phyloP scores from a whole-genome alignment of 2,797 vertebrate species.

The Phrynocephalus forsythii region DNA sequence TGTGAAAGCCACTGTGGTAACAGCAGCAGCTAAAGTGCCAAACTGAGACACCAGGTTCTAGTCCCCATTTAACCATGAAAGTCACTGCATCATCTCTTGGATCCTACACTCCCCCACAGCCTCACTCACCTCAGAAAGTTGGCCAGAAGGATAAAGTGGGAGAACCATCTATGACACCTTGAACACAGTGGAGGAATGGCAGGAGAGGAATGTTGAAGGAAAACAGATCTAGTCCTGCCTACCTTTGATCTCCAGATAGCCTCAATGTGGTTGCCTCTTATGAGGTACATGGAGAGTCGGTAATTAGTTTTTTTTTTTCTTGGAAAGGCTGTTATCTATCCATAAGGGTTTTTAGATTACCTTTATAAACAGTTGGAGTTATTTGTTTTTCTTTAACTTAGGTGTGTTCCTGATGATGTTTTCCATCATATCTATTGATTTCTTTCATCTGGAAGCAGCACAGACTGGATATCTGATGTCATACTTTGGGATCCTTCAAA shows the following conservation, averaged over 20 bases:
- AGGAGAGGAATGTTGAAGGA: not conserved
- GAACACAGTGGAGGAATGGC: not conserved
- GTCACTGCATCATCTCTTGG: not conserved
- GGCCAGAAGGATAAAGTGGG: not conserved
- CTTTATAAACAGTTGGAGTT: not conserved
- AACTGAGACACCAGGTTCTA: not conserved
- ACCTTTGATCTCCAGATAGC: not conserved
- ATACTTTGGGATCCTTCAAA: conserved; percentile 89
- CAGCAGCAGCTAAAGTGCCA: not conserved
- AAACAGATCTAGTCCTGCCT: not conserved
- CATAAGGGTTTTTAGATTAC: not conserved
- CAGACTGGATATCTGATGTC: conserved; percentile 91
- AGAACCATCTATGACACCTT: not conserved
- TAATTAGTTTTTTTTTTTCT: too few relatives aligned
- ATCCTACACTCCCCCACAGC: not conserved
- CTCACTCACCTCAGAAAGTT: not conserved
- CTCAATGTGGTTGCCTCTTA: not conserved
- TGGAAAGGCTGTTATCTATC: too few relatives aligned
- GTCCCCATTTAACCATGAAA: not conserved
- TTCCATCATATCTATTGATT: conserved; percentile 89
- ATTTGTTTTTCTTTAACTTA: conserved; percentile 59
- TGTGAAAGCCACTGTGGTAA: not conserved
- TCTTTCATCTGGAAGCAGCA: conserved; percentile 88
- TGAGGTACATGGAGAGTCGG: not conserved
- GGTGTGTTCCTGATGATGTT: conserved; percentile 95